Percentiles rank a stretch among this genome's conserved stretches.
Evolutionary conservation across 1,140 invertebrate species (phyloP).

Genomic region (Bactericera cockerelli): DNA sequence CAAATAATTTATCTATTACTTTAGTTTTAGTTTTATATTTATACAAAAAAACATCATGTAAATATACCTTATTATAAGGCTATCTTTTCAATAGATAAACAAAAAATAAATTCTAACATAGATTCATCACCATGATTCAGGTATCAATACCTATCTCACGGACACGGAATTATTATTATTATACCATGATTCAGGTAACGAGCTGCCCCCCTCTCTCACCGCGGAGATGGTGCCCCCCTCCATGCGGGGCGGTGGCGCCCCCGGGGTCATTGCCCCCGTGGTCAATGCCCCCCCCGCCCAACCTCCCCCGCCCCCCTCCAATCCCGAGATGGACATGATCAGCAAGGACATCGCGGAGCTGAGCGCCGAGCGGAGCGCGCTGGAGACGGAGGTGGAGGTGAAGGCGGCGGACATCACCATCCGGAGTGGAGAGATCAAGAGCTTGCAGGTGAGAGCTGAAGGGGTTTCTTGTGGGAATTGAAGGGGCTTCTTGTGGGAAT

Average conservation of each 20-base stretch:
- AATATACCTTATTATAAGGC: no score
- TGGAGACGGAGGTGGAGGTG: slow-evolving; percentile 79
- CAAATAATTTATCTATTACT: no score
- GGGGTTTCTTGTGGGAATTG: no score
- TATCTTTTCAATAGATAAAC: no score
- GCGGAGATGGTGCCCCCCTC: slow-evolving; percentile 75
- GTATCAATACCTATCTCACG: no score
- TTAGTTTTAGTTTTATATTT: no score
- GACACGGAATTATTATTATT: no score
- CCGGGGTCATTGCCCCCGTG: no score
- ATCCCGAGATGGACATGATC: slow-evolving; percentile 81
- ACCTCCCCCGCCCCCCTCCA: slow-evolving; percentile 34
- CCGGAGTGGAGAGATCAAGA: slow-evolving; percentile 73
- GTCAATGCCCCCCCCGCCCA: not conserved
- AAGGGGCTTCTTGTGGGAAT: no score
- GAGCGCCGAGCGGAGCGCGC: slow-evolving; percentile 57
- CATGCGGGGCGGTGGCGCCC: slow-evolving; percentile 22
- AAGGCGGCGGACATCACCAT: slow-evolving; percentile 83
- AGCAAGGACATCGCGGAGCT: slow-evolving; percentile 83
- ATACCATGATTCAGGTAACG: not conserved
- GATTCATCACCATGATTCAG: no score
- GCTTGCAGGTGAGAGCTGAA: slow-evolving; percentile 58
- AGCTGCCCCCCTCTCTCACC: slow-evolving; percentile 49
- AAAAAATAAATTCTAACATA: no score
- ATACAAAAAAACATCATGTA: no score